Evolutionary conservation across 1,140 invertebrate genomes (phyloP).

Genomic region (Bombus haemorrhoidalis): DNA sequence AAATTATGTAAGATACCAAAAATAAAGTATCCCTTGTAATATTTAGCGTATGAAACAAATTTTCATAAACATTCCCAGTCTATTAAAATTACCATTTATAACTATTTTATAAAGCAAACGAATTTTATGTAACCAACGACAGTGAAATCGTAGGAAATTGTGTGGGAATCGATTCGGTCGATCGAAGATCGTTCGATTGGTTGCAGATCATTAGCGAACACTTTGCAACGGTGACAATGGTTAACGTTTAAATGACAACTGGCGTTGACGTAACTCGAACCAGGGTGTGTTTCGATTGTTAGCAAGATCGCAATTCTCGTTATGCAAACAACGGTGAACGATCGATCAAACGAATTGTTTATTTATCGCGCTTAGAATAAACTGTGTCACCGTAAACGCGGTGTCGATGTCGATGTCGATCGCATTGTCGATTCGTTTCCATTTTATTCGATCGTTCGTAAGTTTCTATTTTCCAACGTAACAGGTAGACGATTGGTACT

Average conservation of each 20-base stretch:
- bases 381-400: background rate
- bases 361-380: constrained; percentile 21
- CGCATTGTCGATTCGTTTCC: background rate
- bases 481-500: constrained; percentile 28
- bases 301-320: constrained; percentile 21
- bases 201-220: background rate
- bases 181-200: background rate
- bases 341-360: constrained; percentile 38
- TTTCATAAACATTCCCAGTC: background rate
- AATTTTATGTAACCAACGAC: background rate
- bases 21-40: too few relatives aligned
- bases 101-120: background rate
- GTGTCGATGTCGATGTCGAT: too few relatives aligned
- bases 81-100: background rate
- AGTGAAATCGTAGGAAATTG: background rate
- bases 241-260: constrained; percentile 25
- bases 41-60: background rate
- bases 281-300: constrained; percentile 48
- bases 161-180: background rate
- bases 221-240: background rate
- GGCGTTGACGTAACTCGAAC: constrained; percentile 26
- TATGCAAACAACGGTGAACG: constrained; percentile 30
- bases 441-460: background rate
- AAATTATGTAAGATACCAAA: too few relatives aligned
- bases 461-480: constrained; percentile 30